phyloP scores from a whole-genome alignment of 2,113 vertebrate species.

The Etheostoma spectabile region DNA sequence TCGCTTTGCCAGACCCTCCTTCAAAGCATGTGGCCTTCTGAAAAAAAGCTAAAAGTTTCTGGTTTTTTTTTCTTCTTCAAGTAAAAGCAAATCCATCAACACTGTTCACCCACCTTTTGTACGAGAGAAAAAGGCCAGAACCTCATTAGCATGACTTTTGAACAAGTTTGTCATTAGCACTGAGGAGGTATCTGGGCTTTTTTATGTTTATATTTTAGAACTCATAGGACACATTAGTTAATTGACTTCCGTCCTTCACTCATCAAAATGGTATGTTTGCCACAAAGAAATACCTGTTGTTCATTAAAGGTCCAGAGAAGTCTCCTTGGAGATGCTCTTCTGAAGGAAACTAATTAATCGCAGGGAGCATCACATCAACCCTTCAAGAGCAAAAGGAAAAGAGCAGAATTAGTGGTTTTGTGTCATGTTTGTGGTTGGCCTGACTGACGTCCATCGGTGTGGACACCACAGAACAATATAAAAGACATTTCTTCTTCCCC shows the following conservation, averaged over 20 bases:
- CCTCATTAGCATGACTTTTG: constrained; percentile 64
- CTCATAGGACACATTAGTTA: constrained; percentile 39
- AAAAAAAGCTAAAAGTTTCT: too few species aligned
- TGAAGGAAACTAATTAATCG: constrained; percentile 61
- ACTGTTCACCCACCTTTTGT: constrained; percentile 6
- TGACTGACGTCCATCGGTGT: constrained; percentile 51
- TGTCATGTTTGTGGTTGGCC: constrained; percentile 18
- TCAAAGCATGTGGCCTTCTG: too few species aligned
- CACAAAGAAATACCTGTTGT: constrained; percentile 63
- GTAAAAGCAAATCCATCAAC: neutral
- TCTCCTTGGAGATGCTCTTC: constrained; percentile 68
- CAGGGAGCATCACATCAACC: neutral
- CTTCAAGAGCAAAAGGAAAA: constrained; percentile 31
- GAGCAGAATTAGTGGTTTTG: neutral
- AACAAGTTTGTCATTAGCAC: constrained; percentile 34
- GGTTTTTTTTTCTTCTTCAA: too few species aligned
- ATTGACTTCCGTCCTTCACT: constrained; percentile 49
- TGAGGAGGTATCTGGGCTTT: constrained; percentile 23
- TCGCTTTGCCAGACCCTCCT: too few species aligned
- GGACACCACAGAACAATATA: constrained; percentile 51
- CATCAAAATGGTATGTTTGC: constrained; percentile 54
- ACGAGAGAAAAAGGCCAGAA: constrained; percentile 9
- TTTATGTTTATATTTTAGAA: constrained; percentile 11
- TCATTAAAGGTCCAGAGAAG: constrained; percentile 36
- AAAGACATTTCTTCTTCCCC: constrained; percentile 28